Evolutionary conservation across 2,797 vertebrate genomes (phyloP).

Genomic region (Trachops cirrhosus): DNA sequence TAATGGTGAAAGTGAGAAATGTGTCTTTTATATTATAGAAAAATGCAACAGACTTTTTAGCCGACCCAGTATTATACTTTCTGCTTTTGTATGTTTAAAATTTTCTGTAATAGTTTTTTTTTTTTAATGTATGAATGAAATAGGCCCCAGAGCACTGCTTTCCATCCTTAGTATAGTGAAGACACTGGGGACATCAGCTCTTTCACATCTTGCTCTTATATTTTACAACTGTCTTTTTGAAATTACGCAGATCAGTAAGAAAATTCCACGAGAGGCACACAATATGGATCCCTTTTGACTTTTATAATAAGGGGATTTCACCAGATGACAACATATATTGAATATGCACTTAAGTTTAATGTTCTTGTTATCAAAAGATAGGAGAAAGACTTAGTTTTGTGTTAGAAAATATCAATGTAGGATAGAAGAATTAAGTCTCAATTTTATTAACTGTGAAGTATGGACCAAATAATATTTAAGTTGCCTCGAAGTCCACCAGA

Average conservation of each 20-base stretch:
- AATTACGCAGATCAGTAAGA: not conserved
- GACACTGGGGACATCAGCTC: not conserved
- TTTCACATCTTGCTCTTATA: not conserved
- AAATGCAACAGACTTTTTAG: too few species aligned
- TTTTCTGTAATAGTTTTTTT: not conserved
- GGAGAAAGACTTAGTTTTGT: not conserved
- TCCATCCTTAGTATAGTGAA: not conserved
- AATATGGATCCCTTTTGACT: not conserved
- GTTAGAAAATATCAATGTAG: not conserved
- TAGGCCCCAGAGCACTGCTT: not conserved
- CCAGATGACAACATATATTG: not conserved
- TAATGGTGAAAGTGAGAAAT: too few species aligned
- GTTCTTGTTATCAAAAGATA: not conserved
- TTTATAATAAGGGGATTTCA: not conserved
- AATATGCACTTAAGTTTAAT: not conserved
- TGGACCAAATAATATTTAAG: not conserved
- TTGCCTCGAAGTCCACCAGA: not conserved
- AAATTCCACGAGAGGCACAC: not conserved
- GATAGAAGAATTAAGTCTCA: not conserved
- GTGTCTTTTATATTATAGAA: too few species aligned
- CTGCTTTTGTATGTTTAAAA: not conserved
- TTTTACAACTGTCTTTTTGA: not conserved
- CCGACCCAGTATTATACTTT: not conserved
- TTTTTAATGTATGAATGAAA: not conserved
- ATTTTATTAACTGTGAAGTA: not conserved